A percentile compares a stretch with the other conserved stretches of the same genome.
These are phyloP conservation scores for Galeopsomyia nigrocyanea DNA, from an alignment of 2,888 invertebrate genomes.

Conservation along the genomic window DNA sequence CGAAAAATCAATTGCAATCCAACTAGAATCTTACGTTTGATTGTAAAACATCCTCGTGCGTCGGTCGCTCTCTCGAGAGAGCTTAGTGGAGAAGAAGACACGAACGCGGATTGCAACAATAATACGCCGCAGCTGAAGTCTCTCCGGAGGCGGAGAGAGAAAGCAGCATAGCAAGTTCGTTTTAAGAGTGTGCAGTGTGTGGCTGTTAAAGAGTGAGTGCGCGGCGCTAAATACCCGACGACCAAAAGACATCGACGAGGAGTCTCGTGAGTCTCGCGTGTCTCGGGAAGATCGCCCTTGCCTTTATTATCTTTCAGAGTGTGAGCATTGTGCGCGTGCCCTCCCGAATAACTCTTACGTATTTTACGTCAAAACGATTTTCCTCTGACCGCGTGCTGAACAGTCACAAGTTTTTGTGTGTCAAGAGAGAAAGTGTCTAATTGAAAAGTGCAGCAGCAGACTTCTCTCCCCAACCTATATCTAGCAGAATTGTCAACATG, in stretches of 20 bases:
- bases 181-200: conserved; percentile 3
- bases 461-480: too few species aligned
- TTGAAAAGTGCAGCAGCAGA: too few species aligned
- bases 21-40: background rate
- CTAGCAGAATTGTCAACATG: conserved; percentile 14
- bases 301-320: background rate
- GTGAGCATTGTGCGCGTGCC: background rate
- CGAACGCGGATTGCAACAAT: background rate
- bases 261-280: conserved; percentile 39
- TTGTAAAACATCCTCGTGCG: background rate
- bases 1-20: background rate
- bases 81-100: background rate
- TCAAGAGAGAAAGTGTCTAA: background rate
- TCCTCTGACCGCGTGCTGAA: background rate
- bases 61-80: background rate
- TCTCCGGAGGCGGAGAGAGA: conserved; percentile 2
- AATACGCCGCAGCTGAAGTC: background rate
- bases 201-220: conserved; percentile 22
- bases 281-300: background rate
- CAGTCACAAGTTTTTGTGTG: background rate
- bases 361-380: too few species aligned
- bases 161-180: background rate
- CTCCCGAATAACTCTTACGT: too few species aligned
- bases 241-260: conserved; percentile 44
- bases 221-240: conserved; percentile 10